Conservation (phyloP, 2,113 vertebrate genomes). For the Phalacrocorax pelagicus region DNA sequence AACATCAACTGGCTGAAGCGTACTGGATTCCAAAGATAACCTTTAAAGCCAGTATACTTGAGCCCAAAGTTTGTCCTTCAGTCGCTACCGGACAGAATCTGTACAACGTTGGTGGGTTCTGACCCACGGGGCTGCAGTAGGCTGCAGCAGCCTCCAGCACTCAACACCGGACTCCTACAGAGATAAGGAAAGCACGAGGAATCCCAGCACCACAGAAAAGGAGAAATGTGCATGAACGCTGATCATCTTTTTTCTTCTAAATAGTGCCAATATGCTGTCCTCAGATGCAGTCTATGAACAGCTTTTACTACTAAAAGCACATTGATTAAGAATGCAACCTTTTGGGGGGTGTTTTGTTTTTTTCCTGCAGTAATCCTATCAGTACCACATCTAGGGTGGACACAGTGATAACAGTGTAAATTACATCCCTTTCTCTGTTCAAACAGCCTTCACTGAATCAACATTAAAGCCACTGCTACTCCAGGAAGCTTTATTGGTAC, state of each 20-base stretch:
- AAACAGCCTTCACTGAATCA: neutral
- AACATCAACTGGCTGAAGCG: neutral
- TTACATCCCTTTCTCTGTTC: neutral
- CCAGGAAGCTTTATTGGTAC: neutral
- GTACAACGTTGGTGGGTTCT: rapidly evolving
- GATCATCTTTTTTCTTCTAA: rapidly evolving
- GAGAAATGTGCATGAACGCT: neutral
- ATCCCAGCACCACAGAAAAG: neutral
- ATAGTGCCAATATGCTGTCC: neutral
- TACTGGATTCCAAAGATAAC: neutral
- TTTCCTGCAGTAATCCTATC: neutral
- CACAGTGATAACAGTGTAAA: neutral
- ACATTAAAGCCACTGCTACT: neutral
- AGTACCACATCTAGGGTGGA: neutral
- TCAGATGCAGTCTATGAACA: neutral
- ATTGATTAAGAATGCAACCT: neutral
- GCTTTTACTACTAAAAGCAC: neutral
- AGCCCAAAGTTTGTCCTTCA: neutral
- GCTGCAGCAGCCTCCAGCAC: neutral
- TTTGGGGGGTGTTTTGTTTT: neutral
- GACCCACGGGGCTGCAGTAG: neutral
- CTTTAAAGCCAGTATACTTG: neutral
- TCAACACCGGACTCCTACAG: neutral
- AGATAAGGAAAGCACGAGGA: neutral
- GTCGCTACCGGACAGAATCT: neutral